Evolutionary conservation across 2,113 vertebrate species (phyloP), one percentile per base, ranked within the genome.

Genomic region (Calonectris borealis): DNA sequence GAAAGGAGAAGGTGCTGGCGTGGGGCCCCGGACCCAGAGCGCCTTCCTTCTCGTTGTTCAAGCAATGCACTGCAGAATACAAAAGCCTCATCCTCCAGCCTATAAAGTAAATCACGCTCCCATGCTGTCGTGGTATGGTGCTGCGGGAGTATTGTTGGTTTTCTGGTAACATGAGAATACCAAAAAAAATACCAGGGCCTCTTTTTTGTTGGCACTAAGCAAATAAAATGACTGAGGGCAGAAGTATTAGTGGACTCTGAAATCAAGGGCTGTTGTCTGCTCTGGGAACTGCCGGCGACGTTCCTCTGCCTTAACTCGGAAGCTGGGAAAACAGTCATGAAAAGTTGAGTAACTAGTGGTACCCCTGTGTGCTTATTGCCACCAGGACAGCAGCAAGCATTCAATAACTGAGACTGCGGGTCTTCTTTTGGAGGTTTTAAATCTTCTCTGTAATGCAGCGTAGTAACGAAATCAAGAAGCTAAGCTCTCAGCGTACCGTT

Each of bases 81-180:
- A 75, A 70, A 84, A 83, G 62, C 71, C 57, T 86, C 55, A n/a
- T 88, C 38, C 48, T 93, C 21, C 48, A 73, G 91, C 88, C 92
- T 88, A 1, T 64, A 14, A 55, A 72, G 31, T 57, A 18, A 79
- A 17, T 65, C 83, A 6, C 3, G 5, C 71, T 49, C 73, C 79
- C 3, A 0, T 65, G 86, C 85, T 68, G 71, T 61, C 10, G 0
- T 48, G 65, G 11, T 71, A 29, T 70, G 69, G 73, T 46, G 64
- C 68, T 40, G 34, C 2, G 2, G 65, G 44, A 70, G 25, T 13
- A 16, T 9, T 0, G 0, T 0, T 12, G 38, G 40, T 3, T 61
- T 77, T 54, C n/a, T 86, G 64, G 36, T 54, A 29, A 26, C 7
- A 2, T 62, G 52, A 70, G 68, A 60, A 34, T 48, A 73, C 31